These are phyloP conservation scores for Etheostoma nigrum DNA, from an alignment of 2,797 vertebrate genomes.

Conservation along the genomic window DNA sequence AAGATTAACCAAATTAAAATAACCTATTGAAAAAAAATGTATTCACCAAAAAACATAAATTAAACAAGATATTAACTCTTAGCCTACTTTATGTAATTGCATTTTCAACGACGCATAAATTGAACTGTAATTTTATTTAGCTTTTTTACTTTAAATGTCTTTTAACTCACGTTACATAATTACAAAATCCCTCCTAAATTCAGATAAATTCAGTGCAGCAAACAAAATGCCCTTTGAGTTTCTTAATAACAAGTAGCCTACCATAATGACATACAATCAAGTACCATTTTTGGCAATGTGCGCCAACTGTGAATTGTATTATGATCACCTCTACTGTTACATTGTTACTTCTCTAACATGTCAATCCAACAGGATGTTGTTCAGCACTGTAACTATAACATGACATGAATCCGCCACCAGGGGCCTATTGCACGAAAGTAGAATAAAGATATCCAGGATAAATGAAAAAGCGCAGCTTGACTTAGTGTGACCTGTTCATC, in stretches of 20 bases:
- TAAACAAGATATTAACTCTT: background rate
- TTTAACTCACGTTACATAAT: background rate
- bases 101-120: background rate
- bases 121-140: background rate
- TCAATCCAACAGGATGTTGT: background rate
- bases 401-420: slow-evolving; percentile 13
- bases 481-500: too few species aligned
- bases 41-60: background rate
- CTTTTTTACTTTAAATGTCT: background rate
- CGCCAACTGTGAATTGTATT: too few species aligned
- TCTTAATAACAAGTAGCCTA: background rate
- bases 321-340: too few species aligned
- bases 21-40: too few species aligned
- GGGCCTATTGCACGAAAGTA: too few species aligned
- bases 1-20: background rate
- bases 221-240: background rate
- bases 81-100: background rate
- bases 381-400: background rate
- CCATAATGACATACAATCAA: too few species aligned
- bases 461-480: too few species aligned
- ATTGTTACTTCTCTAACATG: too few species aligned
- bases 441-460: too few species aligned
- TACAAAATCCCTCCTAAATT: background rate
- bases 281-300: background rate
- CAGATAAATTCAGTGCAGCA: background rate